Conservation (phyloP, 2,888 invertebrate species). For the Pegoplata infirma region DNA sequence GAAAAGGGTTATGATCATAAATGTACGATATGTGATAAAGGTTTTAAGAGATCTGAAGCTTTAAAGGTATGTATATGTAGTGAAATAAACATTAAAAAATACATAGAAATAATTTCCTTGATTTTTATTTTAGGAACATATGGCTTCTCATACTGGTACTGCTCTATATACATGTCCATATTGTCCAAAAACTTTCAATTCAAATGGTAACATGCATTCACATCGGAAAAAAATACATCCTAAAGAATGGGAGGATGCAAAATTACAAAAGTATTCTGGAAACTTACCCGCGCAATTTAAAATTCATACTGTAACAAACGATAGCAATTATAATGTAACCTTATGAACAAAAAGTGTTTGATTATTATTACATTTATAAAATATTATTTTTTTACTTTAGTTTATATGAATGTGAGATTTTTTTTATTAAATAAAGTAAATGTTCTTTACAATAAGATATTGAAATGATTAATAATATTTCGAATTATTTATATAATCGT, state of each 20-base stretch:
- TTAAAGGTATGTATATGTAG: neutral
- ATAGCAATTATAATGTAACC: too few species aligned
- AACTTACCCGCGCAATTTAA: slow-evolving; percentile 21
- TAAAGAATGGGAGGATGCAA: slow-evolving; percentile 72
- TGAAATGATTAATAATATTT: too few species aligned
- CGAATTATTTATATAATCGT: too few species aligned
- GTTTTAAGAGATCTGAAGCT: slow-evolving; percentile 71
- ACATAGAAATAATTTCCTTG: neutral
- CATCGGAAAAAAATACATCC: slow-evolving; percentile 75
- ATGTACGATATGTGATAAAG: slow-evolving; percentile 75
- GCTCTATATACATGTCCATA: slow-evolving; percentile 73
- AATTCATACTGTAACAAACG: neutral
- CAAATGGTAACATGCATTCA: slow-evolving; percentile 74
- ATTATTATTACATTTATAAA: too few species aligned
- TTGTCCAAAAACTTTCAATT: slow-evolving; percentile 74
- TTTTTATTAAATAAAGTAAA: too few species aligned
- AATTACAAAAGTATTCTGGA: slow-evolving; percentile 45
- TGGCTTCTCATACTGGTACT: slow-evolving; percentile 74
- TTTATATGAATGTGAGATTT: too few species aligned
- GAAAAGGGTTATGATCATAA: slow-evolving; percentile 71
- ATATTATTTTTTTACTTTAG: too few species aligned
- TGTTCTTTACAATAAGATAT: too few species aligned
- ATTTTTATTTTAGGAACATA: slow-evolving; percentile 71
- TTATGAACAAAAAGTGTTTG: too few species aligned
- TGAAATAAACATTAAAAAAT: slow-evolving; percentile 68